These are phyloP conservation scores for Chaenocephalus aceratus DNA, from an alignment of 2,113 vertebrate genomes.

Conservation along the genomic window DNA sequence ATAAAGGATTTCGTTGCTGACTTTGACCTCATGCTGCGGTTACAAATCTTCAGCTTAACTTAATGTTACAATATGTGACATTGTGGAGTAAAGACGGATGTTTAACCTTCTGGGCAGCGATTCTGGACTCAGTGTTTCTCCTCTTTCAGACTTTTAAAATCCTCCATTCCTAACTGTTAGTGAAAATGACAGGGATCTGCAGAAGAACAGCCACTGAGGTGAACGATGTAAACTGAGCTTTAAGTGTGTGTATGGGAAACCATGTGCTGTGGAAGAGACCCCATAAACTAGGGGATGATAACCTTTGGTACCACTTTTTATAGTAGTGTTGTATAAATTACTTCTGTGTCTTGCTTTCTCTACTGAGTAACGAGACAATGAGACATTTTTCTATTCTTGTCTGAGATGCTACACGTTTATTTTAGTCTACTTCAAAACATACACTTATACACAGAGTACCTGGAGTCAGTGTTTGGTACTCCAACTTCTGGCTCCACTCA, in stretches of 20 bases:
- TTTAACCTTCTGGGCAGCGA: not conserved
- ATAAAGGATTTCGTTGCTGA: not conserved
- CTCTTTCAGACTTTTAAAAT: not conserved
- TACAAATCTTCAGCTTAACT: not conserved
- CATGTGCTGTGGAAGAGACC: not conserved
- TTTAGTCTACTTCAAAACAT: no score
- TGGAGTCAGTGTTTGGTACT: no score
- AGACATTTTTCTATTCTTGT: no score
- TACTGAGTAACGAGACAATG: not conserved
- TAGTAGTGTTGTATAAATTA: not conserved
- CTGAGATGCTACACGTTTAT: no score
- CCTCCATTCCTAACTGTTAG: not conserved
- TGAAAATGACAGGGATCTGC: not conserved
- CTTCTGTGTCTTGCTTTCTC: not conserved
- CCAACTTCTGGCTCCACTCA: no score
- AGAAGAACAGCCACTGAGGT: conserved; percentile 8
- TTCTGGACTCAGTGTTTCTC: not conserved
- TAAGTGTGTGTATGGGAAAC: conserved; percentile 1
- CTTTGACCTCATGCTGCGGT: conserved; percentile 3
- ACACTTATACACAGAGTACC: no score
- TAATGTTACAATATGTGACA: not conserved
- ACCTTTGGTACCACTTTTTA: not conserved
- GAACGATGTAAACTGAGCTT: conserved; percentile 26
- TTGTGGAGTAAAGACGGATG: not conserved
- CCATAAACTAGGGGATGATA: not conserved